Evolutionary conservation across 2,797 vertebrate genomes (phyloP).

Genomic region (Clarias pachynema): DNA sequence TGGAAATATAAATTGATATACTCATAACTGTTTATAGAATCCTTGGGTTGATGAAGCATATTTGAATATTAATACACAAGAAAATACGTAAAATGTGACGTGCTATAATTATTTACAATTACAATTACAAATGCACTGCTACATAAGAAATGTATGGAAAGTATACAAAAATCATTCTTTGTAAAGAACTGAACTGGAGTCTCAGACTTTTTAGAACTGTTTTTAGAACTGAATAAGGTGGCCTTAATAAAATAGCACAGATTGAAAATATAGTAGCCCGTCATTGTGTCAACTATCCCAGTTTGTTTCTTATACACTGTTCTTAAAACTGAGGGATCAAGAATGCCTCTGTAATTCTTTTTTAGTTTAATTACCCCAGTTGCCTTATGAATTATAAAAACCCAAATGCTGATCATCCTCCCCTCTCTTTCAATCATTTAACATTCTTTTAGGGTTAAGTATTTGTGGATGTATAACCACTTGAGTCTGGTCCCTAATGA

Average conservation of each 20-base stretch:
- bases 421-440: background rate
- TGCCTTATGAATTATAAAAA: background rate
- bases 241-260: background rate
- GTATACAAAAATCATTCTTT: background rate
- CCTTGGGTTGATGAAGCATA: background rate
- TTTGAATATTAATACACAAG: background rate
- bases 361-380: background rate
- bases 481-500: constrained; percentile 71
- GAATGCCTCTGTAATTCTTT: background rate
- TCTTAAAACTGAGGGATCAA: background rate
- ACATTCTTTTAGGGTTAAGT: background rate
- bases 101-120: background rate
- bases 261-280: background rate
- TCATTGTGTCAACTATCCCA: constrained; percentile 59
- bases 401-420: background rate
- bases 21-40: background rate
- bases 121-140: background rate
- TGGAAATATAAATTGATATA: background rate
- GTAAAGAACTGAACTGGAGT: background rate
- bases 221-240: background rate
- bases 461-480: background rate
- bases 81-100: background rate
- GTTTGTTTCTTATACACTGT: background rate
- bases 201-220: background rate
- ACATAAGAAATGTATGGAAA: background rate